Evolutionary conservation across 2,797 vertebrate species (phyloP).

Genomic region (Psittacula echo): DNA sequence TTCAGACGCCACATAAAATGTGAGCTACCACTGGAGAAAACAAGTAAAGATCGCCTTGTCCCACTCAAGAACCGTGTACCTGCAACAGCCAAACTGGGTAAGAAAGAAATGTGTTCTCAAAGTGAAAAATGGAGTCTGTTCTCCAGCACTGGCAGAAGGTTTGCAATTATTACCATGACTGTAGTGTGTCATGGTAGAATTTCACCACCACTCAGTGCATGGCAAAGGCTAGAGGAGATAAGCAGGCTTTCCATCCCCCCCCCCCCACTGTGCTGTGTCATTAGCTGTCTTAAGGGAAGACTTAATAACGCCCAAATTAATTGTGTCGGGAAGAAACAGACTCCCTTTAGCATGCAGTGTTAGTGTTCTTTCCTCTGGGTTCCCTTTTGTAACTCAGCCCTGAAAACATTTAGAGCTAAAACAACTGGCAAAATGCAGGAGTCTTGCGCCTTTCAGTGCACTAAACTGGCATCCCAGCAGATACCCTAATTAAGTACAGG

Average conservation of each 20-base stretch:
- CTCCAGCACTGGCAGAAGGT: neutral
- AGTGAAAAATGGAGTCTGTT: neutral
- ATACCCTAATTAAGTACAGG: neutral
- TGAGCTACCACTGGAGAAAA: conserved; percentile 83
- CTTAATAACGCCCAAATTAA: neutral
- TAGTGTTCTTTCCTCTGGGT: neutral
- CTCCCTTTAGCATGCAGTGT: neutral
- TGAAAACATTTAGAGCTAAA: neutral
- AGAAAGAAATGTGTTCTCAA: conserved; percentile 67
- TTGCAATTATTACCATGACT: neutral
- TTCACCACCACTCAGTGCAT: neutral
- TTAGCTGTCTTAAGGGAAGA: neutral
- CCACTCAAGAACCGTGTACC: conserved; percentile 87
- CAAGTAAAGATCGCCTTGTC: conserved; percentile 81
- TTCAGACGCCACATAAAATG: conserved; percentile 86
- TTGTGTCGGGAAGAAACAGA: neutral
- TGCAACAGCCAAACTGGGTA: conserved; percentile 89
- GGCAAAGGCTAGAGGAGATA: neutral
- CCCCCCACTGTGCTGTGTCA: neutral
- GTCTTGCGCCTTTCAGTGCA: neutral
- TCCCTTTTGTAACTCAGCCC: neutral
- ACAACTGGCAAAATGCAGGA: neutral
- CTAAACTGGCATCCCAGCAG: neutral
- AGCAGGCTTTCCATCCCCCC: neutral
- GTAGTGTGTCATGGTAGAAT: neutral